Conservation (phyloP, 1,140 invertebrate species). For the Chelonus insularis region DNA sequence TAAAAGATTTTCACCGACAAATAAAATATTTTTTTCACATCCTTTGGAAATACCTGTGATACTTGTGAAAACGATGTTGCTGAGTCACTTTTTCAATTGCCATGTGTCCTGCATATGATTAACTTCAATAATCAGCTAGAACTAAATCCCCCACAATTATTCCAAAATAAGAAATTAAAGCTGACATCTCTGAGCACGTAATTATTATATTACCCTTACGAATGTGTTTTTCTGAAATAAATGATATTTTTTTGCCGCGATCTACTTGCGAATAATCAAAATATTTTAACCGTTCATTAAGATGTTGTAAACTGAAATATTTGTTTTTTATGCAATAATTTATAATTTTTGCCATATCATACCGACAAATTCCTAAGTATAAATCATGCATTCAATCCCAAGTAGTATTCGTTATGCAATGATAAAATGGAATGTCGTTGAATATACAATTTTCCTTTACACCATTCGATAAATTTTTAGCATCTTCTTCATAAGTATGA, state of each 20-base stretch:
- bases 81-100: not conserved
- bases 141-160: too few relatives aligned
- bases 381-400: not conserved
- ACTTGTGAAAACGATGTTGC: not conserved
- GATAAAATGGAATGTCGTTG: constrained; percentile 1
- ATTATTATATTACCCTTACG: constrained; percentile 10
- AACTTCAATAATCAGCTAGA: too few relatives aligned
- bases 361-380: not conserved
- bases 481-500: not conserved
- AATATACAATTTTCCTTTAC: constrained; percentile 8
- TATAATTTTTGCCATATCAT: not conserved
- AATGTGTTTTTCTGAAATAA: constrained; percentile 19
- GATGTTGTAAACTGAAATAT: constrained; percentile 21
- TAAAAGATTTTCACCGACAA: not conserved
- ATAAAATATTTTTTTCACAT: not conserved
- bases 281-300: not conserved
- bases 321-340: not conserved
- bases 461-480: not conserved
- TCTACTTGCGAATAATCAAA: not conserved
- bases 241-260: constrained; percentile 18
- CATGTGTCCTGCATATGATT: not conserved
- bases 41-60: not conserved
- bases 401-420: not conserved
- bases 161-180: constrained; percentile 11
- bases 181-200: constrained; percentile 12